Evolutionary conservation across 2,113 vertebrate genomes (phyloP).

Genomic region (Benitochromis conjunctus): DNA sequence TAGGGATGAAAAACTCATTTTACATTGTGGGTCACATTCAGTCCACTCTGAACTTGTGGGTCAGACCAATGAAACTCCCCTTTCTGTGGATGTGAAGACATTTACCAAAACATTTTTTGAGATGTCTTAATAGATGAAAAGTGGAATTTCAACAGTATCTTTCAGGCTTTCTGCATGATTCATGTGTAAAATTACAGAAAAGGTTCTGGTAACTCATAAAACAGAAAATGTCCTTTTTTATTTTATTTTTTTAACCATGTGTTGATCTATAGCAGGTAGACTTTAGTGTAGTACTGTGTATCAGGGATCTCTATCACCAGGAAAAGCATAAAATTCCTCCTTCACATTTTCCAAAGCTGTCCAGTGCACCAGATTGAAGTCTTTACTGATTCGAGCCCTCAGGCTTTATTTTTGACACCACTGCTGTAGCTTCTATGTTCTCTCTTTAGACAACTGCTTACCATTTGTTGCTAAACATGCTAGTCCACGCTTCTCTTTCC

Average conservation of each 20-base stretch:
- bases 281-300: not conserved
- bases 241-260: not conserved
- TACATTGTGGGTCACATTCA: no score
- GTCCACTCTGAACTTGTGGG: no score
- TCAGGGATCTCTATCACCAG: not conserved
- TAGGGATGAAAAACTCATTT: no score
- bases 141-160: no score
- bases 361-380: not conserved
- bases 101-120: no score
- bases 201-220: not conserved
- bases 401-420: not conserved
- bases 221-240: not conserved
- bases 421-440: accelerated
- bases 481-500: conserved; percentile 81
- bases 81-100: no score
- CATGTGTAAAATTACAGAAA: not conserved
- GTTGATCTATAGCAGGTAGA: not conserved
- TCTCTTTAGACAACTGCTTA: not conserved
- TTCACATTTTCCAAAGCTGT: not conserved
- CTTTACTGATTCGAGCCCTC: not conserved
- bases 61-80: no score
- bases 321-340: not conserved
- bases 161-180: not conserved
- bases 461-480: not conserved
- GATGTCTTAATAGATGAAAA: no score